Evolutionary conservation across 2,888 invertebrate species (phyloP).

Genomic region (Ceriagrion tenellum): DNA sequence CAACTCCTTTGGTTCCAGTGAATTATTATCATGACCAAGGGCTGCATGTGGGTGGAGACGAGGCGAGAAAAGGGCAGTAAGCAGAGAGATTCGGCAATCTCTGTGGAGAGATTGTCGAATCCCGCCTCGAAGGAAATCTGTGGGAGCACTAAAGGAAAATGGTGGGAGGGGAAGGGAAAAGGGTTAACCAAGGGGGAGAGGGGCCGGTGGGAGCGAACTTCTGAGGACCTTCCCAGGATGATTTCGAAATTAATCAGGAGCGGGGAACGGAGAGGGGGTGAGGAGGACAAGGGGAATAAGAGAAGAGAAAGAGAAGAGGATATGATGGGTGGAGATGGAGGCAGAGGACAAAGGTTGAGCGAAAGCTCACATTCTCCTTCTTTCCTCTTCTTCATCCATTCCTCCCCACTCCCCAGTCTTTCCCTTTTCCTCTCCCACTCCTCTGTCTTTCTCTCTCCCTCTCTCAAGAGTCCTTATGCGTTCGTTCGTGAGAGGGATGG

Average conservation of each 20-base stretch:
- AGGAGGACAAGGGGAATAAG: neutral
- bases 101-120: neutral
- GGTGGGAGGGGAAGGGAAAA: neutral
- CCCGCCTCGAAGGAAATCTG: neutral
- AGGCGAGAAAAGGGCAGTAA: too few relatives aligned
- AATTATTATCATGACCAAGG: neutral
- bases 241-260: slow-evolving; percentile 23
- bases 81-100: too few relatives aligned
- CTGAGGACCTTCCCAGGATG: neutral
- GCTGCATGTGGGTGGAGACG: neutral
- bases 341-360: neutral
- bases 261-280: neutral
- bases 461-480: neutral
- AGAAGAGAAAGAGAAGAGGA: neutral
- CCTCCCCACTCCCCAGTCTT: too few relatives aligned
- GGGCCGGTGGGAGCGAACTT: neutral
- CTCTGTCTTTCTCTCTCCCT: too few relatives aligned
- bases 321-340: neutral
- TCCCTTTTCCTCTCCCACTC: neutral
- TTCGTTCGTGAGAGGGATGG: too few relatives aligned
- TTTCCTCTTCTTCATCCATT: neutral
- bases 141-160: neutral
- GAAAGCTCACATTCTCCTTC: neutral
- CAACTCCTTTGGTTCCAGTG: neutral
- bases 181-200: neutral